These are phyloP conservation scores for Xyrauchen texanus DNA, from an alignment of 2,113 vertebrate genomes.

Conservation along the genomic window DNA sequence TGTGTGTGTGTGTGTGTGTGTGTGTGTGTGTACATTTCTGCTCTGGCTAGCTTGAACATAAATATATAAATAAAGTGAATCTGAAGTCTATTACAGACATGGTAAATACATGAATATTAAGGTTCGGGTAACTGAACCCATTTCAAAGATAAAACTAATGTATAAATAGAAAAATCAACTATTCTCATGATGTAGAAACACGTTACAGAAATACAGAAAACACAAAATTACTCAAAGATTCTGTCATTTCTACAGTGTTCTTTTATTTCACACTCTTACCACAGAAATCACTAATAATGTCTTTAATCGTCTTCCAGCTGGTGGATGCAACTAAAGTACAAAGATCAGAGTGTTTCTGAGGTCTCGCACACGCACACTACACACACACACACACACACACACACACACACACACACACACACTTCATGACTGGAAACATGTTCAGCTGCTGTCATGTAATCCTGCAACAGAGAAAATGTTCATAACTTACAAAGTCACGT, in stretches of 20 bases:
- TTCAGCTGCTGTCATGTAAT: background rate
- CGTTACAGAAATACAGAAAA: background rate
- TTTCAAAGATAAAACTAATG: too few species aligned
- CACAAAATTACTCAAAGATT: background rate
- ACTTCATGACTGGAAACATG: background rate
- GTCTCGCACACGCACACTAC: background rate
- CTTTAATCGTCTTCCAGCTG: too few species aligned
- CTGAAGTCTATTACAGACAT: background rate
- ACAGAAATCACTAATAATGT: too few species aligned
- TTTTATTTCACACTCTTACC: too few species aligned
- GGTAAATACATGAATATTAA: too few species aligned
- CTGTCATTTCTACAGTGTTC: background rate
- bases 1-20: too few species aligned
- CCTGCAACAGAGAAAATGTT: slow-evolving; percentile 28
- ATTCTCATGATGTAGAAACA: background rate
- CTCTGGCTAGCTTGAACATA: background rate
- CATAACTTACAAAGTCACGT: background rate
- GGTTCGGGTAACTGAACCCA: too few species aligned
- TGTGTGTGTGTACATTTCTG: too few species aligned
- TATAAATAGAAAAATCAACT: too few species aligned
- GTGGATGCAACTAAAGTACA: background rate
- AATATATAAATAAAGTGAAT: slow-evolving; percentile 2
- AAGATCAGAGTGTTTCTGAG: too few species aligned
- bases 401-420: slow-evolving; percentile 7
- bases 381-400: slow-evolving; percentile 18